phyloP scores from a whole-genome alignment of 2,797 vertebrate species.

The Leuciscus waleckii region DNA sequence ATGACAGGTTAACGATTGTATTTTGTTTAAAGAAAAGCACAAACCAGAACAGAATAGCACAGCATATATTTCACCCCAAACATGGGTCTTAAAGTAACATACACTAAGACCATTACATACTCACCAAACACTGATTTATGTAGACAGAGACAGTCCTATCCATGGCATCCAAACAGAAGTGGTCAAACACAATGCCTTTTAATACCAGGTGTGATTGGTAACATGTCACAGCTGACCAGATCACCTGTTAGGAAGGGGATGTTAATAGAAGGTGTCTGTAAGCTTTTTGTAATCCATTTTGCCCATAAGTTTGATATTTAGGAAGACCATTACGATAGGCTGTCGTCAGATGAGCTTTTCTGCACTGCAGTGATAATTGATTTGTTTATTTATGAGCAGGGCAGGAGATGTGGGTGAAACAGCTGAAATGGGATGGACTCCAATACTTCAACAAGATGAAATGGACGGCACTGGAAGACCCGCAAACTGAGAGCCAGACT shows the following conservation, averaged over 20 bases:
- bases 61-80: too few species aligned
- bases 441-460: constrained; percentile 79
- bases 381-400: constrained; percentile 72
- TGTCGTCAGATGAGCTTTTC: not conserved
- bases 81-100: too few species aligned
- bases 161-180: not conserved
- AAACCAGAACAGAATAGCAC: too few species aligned
- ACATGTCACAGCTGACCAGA: not conserved
- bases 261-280: constrained; percentile 3
- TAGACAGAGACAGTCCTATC: not conserved
- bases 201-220: not conserved
- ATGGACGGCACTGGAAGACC: constrained; percentile 86
- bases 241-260: not conserved
- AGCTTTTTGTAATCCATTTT: not conserved
- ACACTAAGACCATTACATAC: too few species aligned
- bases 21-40: too few species aligned
- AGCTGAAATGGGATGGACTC: constrained; percentile 86
- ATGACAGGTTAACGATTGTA: too few species aligned
- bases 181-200: not conserved
- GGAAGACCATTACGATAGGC: not conserved
- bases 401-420: constrained; percentile 92
- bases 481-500: constrained; percentile 74
- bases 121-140: not conserved
- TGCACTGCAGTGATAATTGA: not conserved
- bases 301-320: not conserved